Percentiles rank a stretch among this genome's conserved stretches.
Conservation (phyloP, 2,113 vertebrate species). For the Chlorodrepanis virens region DNA sequence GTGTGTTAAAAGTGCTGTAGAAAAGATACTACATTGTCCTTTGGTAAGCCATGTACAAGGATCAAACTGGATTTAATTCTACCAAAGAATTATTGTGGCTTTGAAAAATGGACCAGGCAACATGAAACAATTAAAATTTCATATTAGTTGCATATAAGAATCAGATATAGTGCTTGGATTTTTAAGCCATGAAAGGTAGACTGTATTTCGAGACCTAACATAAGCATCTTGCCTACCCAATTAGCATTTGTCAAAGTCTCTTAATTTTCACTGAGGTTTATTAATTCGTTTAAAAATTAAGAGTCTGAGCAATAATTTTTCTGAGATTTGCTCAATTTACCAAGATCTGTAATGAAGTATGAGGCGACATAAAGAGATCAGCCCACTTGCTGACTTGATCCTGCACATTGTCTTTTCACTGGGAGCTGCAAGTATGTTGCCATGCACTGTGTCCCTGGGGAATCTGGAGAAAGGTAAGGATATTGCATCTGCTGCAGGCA, state of each 20-base stretch:
- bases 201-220: neutral
- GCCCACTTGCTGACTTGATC: neutral
- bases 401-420: neutral
- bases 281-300: neutral
- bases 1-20: neutral
- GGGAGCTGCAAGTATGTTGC: neutral
- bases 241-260: neutral
- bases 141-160: neutral
- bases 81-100: neutral
- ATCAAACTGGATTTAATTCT: neutral
- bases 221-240: neutral
- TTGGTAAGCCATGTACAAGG: neutral
- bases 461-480: neutral
- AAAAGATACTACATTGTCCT: neutral
- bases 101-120: constrained; percentile 12
- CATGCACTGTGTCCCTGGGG: neutral
- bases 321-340: neutral
- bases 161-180: neutral
- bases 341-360: neutral
- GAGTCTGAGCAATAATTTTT: neutral
- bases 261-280: neutral
- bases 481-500: neutral
- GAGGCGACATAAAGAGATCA: neutral
- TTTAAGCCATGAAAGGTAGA: neutral
- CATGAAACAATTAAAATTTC: neutral